phyloP scores from a whole-genome alignment of 1,140 invertebrate genomes.

The Scaptomyza graminum region DNA sequence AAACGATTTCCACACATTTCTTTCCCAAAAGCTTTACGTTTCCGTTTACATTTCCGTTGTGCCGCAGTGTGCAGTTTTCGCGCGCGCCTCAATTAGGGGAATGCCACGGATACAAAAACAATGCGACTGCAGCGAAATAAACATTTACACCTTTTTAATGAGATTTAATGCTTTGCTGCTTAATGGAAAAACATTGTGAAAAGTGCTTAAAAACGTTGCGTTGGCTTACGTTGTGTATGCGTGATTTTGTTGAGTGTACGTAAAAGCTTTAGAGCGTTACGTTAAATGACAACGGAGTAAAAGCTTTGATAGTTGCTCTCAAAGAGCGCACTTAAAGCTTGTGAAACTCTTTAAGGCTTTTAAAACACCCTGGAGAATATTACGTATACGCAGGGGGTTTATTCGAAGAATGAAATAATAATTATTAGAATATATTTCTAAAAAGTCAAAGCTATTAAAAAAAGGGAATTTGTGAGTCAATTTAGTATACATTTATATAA shows the following conservation, averaged over 20 bases:
- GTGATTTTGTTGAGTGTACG: conserved; percentile 46
- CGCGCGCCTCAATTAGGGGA: conserved; percentile 57
- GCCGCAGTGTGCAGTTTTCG: conserved; percentile 57
- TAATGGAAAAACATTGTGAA: no score
- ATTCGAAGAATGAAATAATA: no score
- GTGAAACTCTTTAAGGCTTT: conserved; percentile 20
- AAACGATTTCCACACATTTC: conserved; percentile 67
- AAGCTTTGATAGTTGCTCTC: conserved; percentile 34
- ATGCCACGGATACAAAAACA: neutral
- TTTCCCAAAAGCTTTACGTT: conserved; percentile 64
- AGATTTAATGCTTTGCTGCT: no score
- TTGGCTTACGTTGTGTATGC: conserved; percentile 2
- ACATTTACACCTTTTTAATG: no score
- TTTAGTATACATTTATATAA: no score
- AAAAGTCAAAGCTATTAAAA: no score
- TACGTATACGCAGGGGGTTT: conserved; percentile 12
- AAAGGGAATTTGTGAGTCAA: no score
- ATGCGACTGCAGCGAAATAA: neutral
- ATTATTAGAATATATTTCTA: no score
- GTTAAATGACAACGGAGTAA: conserved; percentile 2
- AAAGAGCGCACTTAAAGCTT: conserved; percentile 1
- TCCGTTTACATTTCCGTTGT: conserved; percentile 72
- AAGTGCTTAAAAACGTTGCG: neutral
- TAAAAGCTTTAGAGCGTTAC: conserved; percentile 37
- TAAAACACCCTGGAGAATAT: neutral